phyloP scores from a whole-genome alignment of 1,140 invertebrate genomes.

The Drosophila azteca region DNA sequence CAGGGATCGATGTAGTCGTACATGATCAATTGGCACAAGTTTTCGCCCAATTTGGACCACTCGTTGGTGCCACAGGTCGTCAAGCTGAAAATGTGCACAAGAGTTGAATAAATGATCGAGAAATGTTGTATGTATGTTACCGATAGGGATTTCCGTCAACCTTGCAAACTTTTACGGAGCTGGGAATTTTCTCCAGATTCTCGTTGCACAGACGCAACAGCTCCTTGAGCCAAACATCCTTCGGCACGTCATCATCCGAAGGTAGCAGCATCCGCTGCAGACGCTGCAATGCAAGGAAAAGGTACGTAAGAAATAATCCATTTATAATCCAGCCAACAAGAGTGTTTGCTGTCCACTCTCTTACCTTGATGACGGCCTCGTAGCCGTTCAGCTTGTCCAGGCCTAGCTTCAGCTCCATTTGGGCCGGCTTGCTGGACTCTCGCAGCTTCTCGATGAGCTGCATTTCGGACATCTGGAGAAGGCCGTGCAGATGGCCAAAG shows the following conservation, averaged over 20 bases:
- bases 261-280: conserved; percentile 32
- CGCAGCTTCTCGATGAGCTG: conserved; percentile 57
- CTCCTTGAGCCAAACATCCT: conserved; percentile 40
- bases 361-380: conserved; percentile 53
- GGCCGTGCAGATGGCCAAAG: conserved; percentile 67
- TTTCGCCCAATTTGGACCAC: conserved; percentile 2
- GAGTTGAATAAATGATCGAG: background rate
- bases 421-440: conserved; percentile 51
- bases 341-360: too few species aligned
- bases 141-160: conserved; percentile 57
- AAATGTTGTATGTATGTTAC: conserved; percentile 29
- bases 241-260: conserved; percentile 5
- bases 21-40: too few species aligned
- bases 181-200: conserved; percentile 62
- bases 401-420: conserved; percentile 53
- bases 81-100: conserved; percentile 29
- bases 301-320: background rate
- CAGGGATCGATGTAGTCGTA: conserved; percentile 40
- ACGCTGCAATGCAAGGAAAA: conserved; percentile 20
- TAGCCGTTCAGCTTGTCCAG: conserved; percentile 49
- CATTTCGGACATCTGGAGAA: conserved; percentile 66
- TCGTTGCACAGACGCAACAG: conserved; percentile 23
- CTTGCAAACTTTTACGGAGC: conserved; percentile 34
- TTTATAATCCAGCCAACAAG: too few species aligned
- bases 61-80: background rate